Percentiles rank a stretch among this genome's conserved stretches.
Evolutionary conservation across 2,113 vertebrate species (phyloP).

Genomic region (Antennarius striatus): DNA sequence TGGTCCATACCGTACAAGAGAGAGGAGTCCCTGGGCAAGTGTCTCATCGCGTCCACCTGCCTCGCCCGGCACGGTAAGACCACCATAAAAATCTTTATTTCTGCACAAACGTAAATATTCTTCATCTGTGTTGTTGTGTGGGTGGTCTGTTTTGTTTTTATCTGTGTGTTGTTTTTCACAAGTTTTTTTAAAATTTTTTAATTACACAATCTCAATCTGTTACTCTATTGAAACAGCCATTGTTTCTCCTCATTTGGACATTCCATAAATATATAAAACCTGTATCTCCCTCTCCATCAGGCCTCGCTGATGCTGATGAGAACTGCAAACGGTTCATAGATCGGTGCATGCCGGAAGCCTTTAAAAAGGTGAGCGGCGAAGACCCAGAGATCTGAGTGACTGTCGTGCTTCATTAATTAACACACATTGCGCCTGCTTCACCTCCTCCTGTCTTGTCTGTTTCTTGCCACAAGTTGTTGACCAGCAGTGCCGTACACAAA

Average conservation of each 20-base stretch:
- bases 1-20: constrained; percentile 99
- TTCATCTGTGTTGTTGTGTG: constrained; percentile 21
- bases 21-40: constrained; percentile 97
- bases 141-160: constrained; percentile 36
- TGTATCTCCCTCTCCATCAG: constrained; percentile 71
- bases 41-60: constrained; percentile 93
- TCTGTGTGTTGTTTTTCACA: constrained; percentile 31
- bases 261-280: constrained; percentile 9
- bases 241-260: neutral
- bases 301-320: constrained; percentile 96
- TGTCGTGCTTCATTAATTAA: neutral
- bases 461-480: constrained; percentile 83
- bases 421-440: neutral
- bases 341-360: constrained; percentile 98
- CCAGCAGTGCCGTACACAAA: constrained; percentile 97
- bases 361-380: constrained; percentile 89
- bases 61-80: constrained; percentile 91
- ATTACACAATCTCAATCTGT: constrained; percentile 22
- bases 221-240: neutral
- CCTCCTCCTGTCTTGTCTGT: neutral
- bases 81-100: too few species aligned
- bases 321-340: constrained; percentile 98
- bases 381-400: neutral
- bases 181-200: constrained; percentile 20
- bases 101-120: neutral